Base-by-base conservation (phyloP, 2,797 vertebrate species). In the Mallotus villosus region DNA sequence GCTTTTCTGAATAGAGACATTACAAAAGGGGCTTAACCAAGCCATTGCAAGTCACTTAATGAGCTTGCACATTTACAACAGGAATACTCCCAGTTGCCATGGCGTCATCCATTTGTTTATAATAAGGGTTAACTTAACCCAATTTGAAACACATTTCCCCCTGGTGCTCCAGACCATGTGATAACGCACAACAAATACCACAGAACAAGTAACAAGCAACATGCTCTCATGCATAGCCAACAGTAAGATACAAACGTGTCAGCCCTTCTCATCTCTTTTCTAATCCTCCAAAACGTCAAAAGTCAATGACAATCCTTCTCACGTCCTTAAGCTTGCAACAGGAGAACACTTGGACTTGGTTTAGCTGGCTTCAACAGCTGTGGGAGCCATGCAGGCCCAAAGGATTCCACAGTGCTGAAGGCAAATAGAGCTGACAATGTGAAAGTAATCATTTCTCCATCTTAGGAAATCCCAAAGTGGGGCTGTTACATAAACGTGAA, bases 401-500 rank as follows among this genome's bases (percentile, higher is more conserved):
- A 55, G 66, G 21, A 29, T 77, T 70, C 53, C 25, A 32, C 67
- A 70, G 22, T 63, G 51, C 57, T 67, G 51, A 55, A 75, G 74
- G 69, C 49, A 75, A 76, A 32, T 81, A 76, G 55, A 21, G 66
- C 58, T 63, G 68, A 73, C 58, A 34, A 70, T 68, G 76, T 74
- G 72, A 77, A 77, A 79, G 19, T 61, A 77, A 87, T 79, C 41
- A 24, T 82, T 84, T 67, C 29, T 78, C 71, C 74, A 73, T 73
- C 68, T 74, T 55, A 67, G 66, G 46, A 82, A 79, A 85, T 80
- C 77, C 72, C 78, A 67, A 68, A 78, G 76, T 78, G 72, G 78
- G 71, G 63, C 65, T 63, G 60, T 68, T 66, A 79, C 63, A 57
- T 62, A 32, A 69, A 81, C 73, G 71, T 83, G 84, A 84, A 9